Percentiles rank a stretch among this genome's conserved stretches.
phyloP scores from a whole-genome alignment of 2,797 vertebrate species.

The Taenioides sp. region DNA sequence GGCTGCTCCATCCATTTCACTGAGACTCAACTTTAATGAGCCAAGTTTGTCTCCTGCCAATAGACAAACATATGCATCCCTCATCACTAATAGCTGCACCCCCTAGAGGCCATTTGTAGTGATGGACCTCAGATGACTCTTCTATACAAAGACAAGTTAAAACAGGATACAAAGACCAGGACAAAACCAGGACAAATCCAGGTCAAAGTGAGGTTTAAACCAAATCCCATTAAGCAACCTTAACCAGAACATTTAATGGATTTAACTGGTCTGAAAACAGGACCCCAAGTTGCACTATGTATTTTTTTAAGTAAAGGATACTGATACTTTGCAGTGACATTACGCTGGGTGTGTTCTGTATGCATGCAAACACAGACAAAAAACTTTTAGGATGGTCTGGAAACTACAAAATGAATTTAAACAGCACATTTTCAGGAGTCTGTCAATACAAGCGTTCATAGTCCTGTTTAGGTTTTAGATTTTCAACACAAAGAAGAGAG shows the following conservation, averaged over 20 bases:
- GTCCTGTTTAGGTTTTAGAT: too few species aligned
- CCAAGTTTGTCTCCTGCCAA: constrained; percentile 48
- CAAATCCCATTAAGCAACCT: not conserved
- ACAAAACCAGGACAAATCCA: not conserved
- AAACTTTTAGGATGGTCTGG: too few species aligned
- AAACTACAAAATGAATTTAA: too few species aligned
- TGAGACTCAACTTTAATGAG: constrained; percentile 72
- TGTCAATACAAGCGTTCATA: too few species aligned
- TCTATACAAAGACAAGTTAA: not conserved
- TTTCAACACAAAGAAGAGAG: too few species aligned
- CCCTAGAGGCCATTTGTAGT: not conserved
- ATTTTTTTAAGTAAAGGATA: too few species aligned
- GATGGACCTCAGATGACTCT: not conserved
- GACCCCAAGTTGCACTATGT: too few species aligned
- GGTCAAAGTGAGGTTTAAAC: not conserved
- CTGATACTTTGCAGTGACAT: too few species aligned
- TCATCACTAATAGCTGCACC: constrained; percentile 2
- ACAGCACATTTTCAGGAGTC: too few species aligned
- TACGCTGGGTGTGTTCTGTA: too few species aligned
- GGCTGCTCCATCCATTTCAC: constrained; percentile 75
- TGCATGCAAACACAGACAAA: too few species aligned
- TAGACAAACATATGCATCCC: constrained; percentile 12
- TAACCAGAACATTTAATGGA: not conserved
- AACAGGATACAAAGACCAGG: not conserved
- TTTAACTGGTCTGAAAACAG: not conserved